Evolutionary conservation across 2,113 vertebrate genomes (phyloP), one percentile per base, ranked within the genome.

Genomic region (Athene noctua): DNA sequence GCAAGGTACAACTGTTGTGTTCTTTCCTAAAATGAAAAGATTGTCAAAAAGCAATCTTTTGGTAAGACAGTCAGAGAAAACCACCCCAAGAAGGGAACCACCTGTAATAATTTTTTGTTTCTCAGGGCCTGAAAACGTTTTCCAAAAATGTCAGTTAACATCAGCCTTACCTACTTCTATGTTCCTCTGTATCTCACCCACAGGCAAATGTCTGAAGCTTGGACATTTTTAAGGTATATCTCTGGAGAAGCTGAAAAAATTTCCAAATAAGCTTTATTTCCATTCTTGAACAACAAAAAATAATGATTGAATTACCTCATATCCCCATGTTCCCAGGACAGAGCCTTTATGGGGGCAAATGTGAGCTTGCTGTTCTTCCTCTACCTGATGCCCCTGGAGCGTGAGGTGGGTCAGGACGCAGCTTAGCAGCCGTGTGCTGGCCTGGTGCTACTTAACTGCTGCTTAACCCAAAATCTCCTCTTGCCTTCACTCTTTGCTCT

Each of bases 351-450:
- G 0, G 34, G 5, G 32, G 4, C 51, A 74, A 57, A 78, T 0
- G 0, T 11, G 66, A 88, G n/a, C 32, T 81, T 70, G 40, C 30
- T 75, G 61, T 51, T 47, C 16, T 75, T 91, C 32, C 17, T 86
- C 72, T n/a, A 27, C 44, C 27, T n/a, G 47, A 34, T 71, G 74
- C 30, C 8, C 3, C 3, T 7, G 57, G 25, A 74, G 36, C 0
- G 0, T 4, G 40, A 29, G 22, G 29, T 29, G 66, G 18, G 17
- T 47, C 0, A 0, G 47, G 44, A 72, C 17, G 52, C 46, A 93
- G 40, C 34, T 38, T 40, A 18, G 46, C 25, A 86, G 30, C n/a
- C 32, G 59, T 2, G 65, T 79, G 34, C 52, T 27, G 54, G 71
- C 14, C 59, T 73, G 30, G 42, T 38, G 42, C 55, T 46, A 29